Evolutionary conservation across 2,888 invertebrate species (phyloP).

Genomic region (Melieria omissa): DNA sequence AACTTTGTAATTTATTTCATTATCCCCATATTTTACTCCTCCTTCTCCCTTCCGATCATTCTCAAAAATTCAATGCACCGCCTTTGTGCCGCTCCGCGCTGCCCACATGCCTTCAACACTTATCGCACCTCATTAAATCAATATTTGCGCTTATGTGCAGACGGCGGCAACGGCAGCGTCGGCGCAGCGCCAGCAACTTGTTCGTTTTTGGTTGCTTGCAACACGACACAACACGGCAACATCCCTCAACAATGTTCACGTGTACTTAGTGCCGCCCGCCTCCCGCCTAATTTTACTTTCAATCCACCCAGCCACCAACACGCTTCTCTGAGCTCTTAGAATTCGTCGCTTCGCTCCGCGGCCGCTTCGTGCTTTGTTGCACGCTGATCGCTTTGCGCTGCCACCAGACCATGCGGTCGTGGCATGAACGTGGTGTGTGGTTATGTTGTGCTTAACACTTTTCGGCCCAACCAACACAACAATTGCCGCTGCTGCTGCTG

Average conservation of each 20-base stretch:
- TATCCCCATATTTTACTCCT: background rate
- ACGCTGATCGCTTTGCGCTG: background rate
- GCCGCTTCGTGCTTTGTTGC: background rate
- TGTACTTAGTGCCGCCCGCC: slow-evolving; percentile 6
- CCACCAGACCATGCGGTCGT: background rate
- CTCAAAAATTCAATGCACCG: background rate
- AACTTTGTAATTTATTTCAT: no score
- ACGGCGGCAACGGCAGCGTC: background rate
- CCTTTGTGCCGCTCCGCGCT: background rate
- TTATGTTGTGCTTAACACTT: slow-evolving; percentile 38
- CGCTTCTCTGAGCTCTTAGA: background rate
- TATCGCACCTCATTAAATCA: slow-evolving; percentile 61
- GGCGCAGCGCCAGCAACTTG: background rate
- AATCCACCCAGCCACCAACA: background rate
- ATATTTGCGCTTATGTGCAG: slow-evolving; percentile 55
- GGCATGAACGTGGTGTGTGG: slow-evolving; percentile 39
- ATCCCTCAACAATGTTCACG: no score
- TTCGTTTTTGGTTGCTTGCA: background rate
- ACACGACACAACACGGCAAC: no score
- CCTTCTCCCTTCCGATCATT: background rate
- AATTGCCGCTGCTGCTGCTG: background rate
- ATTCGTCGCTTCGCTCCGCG: background rate
- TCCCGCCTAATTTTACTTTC: slow-evolving; percentile 13
- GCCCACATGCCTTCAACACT: slow-evolving; percentile 25
- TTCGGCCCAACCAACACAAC: slow-evolving; percentile 1